phyloP scores from a whole-genome alignment of 2,888 invertebrate genomes.

The Lochmaea crataegi region DNA sequence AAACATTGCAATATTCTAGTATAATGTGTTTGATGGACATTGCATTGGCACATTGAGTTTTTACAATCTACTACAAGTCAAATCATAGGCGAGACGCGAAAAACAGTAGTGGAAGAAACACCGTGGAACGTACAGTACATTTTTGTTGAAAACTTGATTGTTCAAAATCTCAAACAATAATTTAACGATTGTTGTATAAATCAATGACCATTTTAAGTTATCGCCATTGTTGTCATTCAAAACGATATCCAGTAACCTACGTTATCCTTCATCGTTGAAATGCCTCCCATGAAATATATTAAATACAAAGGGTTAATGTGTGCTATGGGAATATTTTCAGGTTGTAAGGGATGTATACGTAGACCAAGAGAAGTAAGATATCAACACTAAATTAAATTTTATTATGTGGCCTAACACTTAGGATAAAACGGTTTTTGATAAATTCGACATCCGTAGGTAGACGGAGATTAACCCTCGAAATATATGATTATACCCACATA shows the following conservation, averaged over 20 bases:
- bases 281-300: background rate
- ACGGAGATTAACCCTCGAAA: background rate
- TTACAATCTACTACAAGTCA: too few relatives aligned
- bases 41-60: too few relatives aligned
- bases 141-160: too few relatives aligned
- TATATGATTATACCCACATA: too few relatives aligned
- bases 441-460: too few relatives aligned
- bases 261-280: background rate
- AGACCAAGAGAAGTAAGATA: background rate
- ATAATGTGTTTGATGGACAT: too few relatives aligned
- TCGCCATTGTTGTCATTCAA: background rate
- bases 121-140: too few relatives aligned
- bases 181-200: background rate
- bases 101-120: too few relatives aligned
- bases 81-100: too few relatives aligned
- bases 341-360: background rate
- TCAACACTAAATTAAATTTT: slow-evolving; percentile 6
- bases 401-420: background rate
- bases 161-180: too few relatives aligned
- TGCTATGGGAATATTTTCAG: slow-evolving; percentile 6
- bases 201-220: background rate
- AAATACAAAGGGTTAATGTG: background rate
- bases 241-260: background rate
- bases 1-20: too few relatives aligned
- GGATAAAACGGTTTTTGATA: too few relatives aligned